Base-by-base conservation (phyloP, 64 coral and sea anemone species). In the Dendrophyllia cribrosa region DNA sequence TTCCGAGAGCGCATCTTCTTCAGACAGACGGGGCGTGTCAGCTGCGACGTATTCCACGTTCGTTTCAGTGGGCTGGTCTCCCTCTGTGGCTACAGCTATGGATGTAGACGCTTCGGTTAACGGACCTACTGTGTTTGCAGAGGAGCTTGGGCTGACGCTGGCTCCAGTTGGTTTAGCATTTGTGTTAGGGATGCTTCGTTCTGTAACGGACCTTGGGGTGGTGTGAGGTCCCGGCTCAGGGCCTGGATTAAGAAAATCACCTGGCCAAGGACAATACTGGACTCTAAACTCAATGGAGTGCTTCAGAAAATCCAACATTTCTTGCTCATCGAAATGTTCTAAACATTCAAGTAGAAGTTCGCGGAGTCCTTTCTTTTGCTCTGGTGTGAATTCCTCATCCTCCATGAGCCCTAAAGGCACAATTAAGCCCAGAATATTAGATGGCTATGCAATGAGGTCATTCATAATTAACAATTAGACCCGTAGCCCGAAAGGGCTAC, bases 321-420 rank as follows among this genome's bases (percentile, higher is more conserved):
- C 26, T 61, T 80, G n/a, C 15, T 59, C 55, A 24, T 80, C 55
- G 77, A 80, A 10, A 8, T 9, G n/a, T 15, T 80, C 56, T 4
- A 80, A 26, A 13, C 23, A n/a, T 80, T 80, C 58, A 16, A 61
- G 11, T 43, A 80, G 16, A 60, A 80, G 3, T 15, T 60, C 16
- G n/a, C 77, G n/a, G 4, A 80, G 77, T 45, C 21, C 15, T 5
- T 80, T 34, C 77, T 61, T 61, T 62, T 80, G 77, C 23, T 25
- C 25, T 2, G 58, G 58, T 7, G 77, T 43, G 15, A 58, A 17
- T 25, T 14, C 12, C 6, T 80, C 77, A 43, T 80, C 77, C 19
- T 60, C 6, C 24, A 43, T 9, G 24, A 43, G 16, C 43, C 77
- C 77, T 44, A 10, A 44, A 79, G 53, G 26, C 23, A 59, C 58